Conservation (phyloP, 2,113 vertebrate species). For the Gymnorhina tibicen region DNA sequence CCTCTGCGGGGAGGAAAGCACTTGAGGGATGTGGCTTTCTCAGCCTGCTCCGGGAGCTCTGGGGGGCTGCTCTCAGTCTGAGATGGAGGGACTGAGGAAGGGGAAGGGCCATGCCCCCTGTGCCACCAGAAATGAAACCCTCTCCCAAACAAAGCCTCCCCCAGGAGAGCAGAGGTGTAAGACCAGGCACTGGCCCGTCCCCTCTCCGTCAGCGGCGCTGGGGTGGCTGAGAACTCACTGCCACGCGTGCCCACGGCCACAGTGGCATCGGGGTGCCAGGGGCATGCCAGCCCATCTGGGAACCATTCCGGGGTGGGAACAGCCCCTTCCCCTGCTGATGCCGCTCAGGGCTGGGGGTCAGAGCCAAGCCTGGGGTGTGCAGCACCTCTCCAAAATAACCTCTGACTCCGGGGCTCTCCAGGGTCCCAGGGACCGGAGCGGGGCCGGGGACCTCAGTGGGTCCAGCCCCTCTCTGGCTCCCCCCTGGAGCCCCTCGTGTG, state of each 20-base stretch:
- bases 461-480: not conserved
- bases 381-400: rapidly evolving
- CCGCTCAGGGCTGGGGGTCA: rapidly evolving
- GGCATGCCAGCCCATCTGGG: not conserved
- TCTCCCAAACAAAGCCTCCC: not conserved
- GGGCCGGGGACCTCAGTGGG: rapidly evolving
- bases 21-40: not conserved
- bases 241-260: not conserved
- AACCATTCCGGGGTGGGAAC: rapidly evolving
- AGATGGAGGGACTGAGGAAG: not conserved
- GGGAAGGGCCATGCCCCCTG: not conserved
- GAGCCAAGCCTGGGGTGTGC: not conserved
- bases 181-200: not conserved
- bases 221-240: not conserved
- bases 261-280: rapidly evolving
- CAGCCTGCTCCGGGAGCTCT: not conserved
- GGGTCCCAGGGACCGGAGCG: not conserved
- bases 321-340: not conserved
- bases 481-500: rapidly evolving
- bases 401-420: not conserved
- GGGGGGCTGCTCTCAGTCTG: not conserved
- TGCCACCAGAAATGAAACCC: not conserved
- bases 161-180: not conserved
- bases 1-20: not conserved
- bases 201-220: not conserved